Conservation (phyloP, 92 coral and sea anemone species). For the Phymanthus crucifer region DNA sequence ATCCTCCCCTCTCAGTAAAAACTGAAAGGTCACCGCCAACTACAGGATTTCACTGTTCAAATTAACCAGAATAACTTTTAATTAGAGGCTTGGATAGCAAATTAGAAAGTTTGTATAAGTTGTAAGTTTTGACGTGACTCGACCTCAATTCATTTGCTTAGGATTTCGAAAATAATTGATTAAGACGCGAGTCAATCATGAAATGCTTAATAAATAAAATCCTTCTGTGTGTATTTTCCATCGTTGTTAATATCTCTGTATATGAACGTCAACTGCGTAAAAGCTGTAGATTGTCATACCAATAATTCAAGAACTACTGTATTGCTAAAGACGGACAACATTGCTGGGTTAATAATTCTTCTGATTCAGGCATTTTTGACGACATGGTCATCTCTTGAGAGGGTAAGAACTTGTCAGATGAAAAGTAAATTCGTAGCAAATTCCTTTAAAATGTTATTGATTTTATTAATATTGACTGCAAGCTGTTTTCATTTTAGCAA, state of each 20-base stretch:
- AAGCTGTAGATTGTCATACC: too few relatives aligned
- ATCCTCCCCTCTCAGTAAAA: too few relatives aligned
- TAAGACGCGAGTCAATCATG: neutral
- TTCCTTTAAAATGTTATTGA: neutral
- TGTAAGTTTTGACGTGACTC: neutral
- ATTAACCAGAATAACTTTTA: neutral
- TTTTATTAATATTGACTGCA: neutral
- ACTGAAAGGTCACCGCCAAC: too few relatives aligned
- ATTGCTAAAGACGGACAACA: too few relatives aligned
- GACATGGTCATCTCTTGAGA: neutral
- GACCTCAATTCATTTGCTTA: neutral
- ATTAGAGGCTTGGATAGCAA: neutral
- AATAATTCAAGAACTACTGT: too few relatives aligned
- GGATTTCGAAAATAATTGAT: constrained; percentile 1
- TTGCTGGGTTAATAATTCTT: too few relatives aligned
- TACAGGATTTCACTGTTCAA: too few relatives aligned
- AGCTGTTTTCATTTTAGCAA: neutral
- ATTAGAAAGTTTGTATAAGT: neutral
- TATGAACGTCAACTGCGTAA: too few relatives aligned
- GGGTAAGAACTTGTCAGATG: neutral
- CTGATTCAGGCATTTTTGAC: neutral
- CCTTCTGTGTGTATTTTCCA: neutral
- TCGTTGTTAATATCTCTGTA: neutral
- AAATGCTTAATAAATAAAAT: neutral
- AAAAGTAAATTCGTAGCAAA: neutral